Evolutionary conservation across 2,113 vertebrate species (phyloP).

Genomic region (Indicator maculatus): DNA sequence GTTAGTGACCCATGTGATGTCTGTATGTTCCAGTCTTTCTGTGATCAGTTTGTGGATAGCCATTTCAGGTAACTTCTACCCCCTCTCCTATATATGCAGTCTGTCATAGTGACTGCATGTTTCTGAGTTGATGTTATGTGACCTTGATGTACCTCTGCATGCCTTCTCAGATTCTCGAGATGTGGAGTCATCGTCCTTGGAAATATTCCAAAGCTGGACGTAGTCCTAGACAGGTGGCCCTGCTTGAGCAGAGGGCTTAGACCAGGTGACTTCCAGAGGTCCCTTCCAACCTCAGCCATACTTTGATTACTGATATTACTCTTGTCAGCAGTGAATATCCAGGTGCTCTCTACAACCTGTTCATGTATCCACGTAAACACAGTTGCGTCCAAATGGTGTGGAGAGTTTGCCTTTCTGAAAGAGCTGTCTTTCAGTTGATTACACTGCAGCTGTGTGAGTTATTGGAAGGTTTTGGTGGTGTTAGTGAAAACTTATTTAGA

Average conservation of each 20-base stretch:
- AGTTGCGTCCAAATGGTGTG: neutral
- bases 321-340: neutral
- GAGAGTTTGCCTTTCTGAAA: neutral
- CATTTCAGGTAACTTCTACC: neutral
- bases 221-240: neutral
- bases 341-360: neutral
- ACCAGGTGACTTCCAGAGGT: neutral
- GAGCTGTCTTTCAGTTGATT: neutral
- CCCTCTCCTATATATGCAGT: neutral
- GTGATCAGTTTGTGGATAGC: neutral
- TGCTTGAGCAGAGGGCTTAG: neutral
- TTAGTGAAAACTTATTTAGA: neutral
- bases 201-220: neutral
- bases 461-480: neutral
- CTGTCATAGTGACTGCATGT: neutral
- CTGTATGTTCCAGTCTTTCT: neutral
- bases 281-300: neutral
- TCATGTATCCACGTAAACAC: neutral
- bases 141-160: neutral
- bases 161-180: neutral
- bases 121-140: neutral
- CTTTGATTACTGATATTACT: neutral
- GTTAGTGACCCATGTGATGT: conserved; percentile 2
- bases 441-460: neutral
- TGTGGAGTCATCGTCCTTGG: neutral